Percentiles rank a stretch among this genome's conserved stretches.
These are phyloP conservation scores for Penelope pileata DNA, from an alignment of 2,113 vertebrate species.

Conservation along the genomic window DNA sequence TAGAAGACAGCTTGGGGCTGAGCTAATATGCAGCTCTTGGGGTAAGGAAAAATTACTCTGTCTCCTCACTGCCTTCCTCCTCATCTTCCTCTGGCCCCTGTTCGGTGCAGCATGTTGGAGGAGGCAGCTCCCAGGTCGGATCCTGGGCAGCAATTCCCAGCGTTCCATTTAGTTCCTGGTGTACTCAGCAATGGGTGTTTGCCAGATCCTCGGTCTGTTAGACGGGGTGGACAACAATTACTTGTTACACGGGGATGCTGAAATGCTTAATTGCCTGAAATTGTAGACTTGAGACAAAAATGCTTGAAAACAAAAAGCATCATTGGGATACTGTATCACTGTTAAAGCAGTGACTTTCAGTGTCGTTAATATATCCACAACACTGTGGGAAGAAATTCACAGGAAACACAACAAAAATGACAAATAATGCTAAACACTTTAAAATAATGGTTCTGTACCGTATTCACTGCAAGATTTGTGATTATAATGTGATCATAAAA, in stretches of 20 bases:
- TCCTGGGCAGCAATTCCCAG: neutral
- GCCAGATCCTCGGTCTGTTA: conserved; percentile 15
- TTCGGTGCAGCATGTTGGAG: accelerated
- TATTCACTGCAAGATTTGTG: neutral
- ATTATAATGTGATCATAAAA: neutral
- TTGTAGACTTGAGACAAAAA: conserved; percentile 56
- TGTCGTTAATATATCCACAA: neutral
- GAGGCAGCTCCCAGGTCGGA: neutral
- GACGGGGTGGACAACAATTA: conserved; percentile 23
- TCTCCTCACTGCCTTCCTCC: neutral
- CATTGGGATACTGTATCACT: neutral
- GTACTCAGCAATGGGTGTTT: neutral
- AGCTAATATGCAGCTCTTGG: neutral
- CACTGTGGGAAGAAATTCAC: neutral
- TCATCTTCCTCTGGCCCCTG: neutral
- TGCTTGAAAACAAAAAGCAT: conserved; percentile 15
- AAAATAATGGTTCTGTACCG: neutral
- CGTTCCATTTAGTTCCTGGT: neutral
- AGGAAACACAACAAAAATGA: neutral
- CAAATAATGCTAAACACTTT: neutral
- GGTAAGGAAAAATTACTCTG: neutral
- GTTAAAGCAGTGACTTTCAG: conserved; percentile 7
- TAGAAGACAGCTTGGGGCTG: neutral
- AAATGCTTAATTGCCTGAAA: conserved; percentile 54
- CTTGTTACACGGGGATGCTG: neutral